A percentile compares a stretch with the other conserved stretches of the same genome.
Conservation (phyloP, 2,888 invertebrate species). For the Oscheius myriophilus region DNA sequence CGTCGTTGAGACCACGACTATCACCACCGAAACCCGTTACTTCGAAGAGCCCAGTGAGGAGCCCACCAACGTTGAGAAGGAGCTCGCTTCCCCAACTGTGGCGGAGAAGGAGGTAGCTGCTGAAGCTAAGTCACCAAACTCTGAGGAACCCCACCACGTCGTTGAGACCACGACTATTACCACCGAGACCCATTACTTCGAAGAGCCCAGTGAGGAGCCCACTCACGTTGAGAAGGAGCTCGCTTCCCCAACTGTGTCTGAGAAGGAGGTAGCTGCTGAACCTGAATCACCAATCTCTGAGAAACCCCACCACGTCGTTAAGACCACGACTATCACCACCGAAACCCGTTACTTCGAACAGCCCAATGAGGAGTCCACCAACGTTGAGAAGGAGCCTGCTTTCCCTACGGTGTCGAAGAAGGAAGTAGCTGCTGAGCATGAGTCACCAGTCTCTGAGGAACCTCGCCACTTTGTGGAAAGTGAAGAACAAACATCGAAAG, state of each 20-base stretch:
- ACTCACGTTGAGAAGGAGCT: slow-evolving; percentile 3
- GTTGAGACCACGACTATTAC: no score
- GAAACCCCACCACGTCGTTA: slow-evolving; percentile 20
- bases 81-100: no score
- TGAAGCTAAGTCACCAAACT: no score
- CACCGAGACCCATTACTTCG: slow-evolving; percentile 7
- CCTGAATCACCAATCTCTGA: background rate
- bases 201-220: slow-evolving; percentile 4
- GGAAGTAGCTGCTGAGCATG: background rate
- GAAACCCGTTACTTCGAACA: slow-evolving; percentile 31
- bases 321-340: slow-evolving; percentile 35
- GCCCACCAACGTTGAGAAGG: no score
- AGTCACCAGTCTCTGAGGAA: background rate
- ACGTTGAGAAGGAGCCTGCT: no score
- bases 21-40: no score
- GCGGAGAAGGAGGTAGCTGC: no score
- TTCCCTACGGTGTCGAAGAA: background rate
- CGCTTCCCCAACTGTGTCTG: background rate
- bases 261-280: background rate
- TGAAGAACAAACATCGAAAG: no score
- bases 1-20: no score
- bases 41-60: no score
- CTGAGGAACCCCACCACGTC: no score
- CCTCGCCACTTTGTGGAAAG: slow-evolving; percentile 20
- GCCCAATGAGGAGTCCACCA: background rate